Evolutionary conservation across 2,113 vertebrate genomes (phyloP).

Genomic region (Oncorhynchus keta): DNA sequence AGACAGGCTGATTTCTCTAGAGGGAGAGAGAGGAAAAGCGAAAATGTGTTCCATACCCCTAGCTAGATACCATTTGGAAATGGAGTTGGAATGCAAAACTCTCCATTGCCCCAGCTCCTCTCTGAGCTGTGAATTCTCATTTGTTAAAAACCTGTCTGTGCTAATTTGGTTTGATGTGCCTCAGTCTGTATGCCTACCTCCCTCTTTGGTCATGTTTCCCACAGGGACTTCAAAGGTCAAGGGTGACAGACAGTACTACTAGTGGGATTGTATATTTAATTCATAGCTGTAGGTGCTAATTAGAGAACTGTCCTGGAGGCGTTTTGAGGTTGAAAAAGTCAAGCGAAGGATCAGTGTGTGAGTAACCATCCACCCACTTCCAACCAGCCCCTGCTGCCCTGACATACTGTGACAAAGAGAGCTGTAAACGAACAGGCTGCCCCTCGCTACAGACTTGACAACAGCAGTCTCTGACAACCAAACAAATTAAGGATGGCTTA

Average conservation of each 20-base stretch:
- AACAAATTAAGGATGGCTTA: constrained; percentile 72
- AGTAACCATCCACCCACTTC: constrained; percentile 31
- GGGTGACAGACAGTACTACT: constrained; percentile 14
- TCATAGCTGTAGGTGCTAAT: constrained; percentile 41
- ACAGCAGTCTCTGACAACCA: constrained; percentile 65
- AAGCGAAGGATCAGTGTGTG: constrained; percentile 44
- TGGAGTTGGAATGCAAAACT: not conserved
- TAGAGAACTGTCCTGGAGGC: constrained; percentile 20
- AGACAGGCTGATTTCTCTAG: constrained; percentile 51
- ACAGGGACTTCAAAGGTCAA: not conserved
- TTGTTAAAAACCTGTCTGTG: constrained; percentile 2
- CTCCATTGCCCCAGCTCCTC: not conserved
- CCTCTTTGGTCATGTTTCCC: constrained; percentile 15
- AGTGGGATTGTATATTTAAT: constrained; percentile 38
- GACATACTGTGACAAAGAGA: constrained; percentile 63
- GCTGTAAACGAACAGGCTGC: constrained; percentile 42
- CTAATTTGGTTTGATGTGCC: constrained; percentile 21
- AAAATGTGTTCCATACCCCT: constrained; percentile 27
- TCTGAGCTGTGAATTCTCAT: constrained; percentile 3
- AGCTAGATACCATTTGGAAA: constrained; percentile 27
- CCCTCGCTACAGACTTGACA: constrained; percentile 45
- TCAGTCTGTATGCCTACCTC: not conserved
- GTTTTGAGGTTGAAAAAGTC: constrained; percentile 29
- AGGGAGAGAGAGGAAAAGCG: constrained; percentile 26
- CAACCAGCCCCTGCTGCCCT: constrained; percentile 39